Percentiles rank a stretch among this genome's conserved stretches.
Conservation (phyloP, 1,140 invertebrate species). For the Drosophila nigrodunni region DNA sequence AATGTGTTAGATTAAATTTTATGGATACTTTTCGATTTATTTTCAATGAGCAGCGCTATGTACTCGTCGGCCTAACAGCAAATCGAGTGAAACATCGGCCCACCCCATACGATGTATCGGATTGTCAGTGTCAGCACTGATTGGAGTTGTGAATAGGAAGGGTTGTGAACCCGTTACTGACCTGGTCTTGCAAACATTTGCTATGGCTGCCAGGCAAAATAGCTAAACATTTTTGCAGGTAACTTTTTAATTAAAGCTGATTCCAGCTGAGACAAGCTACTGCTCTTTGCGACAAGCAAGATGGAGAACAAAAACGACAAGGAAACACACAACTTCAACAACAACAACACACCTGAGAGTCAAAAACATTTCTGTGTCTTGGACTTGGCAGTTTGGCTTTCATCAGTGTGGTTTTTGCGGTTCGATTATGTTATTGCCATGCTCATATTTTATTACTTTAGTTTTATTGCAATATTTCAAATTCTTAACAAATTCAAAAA, state of each 20-base stretch:
- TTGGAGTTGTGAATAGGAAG: background rate
- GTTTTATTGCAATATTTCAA: constrained; percentile 10
- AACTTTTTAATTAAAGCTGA: constrained; percentile 79
- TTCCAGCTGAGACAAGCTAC: constrained; percentile 33
- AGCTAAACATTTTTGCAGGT: constrained; percentile 76
- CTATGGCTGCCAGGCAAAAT: constrained; percentile 65
- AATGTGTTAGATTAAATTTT: too few species aligned
- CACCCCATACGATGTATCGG: too few species aligned
- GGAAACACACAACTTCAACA: background rate
- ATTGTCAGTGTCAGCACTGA: too few species aligned
- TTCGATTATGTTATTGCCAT: constrained; percentile 22
- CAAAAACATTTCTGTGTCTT: background rate
- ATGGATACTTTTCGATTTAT: too few species aligned
- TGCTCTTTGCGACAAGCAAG: constrained; percentile 14
- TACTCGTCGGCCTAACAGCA: too few species aligned
- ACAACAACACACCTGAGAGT: background rate
- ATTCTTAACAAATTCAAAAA: constrained; percentile 3
- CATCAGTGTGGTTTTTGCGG: constrained; percentile 10
- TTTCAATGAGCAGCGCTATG: too few species aligned
- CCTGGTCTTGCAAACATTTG: constrained; percentile 45
- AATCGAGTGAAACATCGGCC: too few species aligned
- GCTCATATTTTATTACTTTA: constrained; percentile 1
- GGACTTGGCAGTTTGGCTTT: constrained; percentile 11
- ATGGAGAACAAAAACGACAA: too few species aligned
- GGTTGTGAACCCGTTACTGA: background rate